Conservation (phyloP, 2,113 vertebrate genomes). For the Callipepla squamata region DNA sequence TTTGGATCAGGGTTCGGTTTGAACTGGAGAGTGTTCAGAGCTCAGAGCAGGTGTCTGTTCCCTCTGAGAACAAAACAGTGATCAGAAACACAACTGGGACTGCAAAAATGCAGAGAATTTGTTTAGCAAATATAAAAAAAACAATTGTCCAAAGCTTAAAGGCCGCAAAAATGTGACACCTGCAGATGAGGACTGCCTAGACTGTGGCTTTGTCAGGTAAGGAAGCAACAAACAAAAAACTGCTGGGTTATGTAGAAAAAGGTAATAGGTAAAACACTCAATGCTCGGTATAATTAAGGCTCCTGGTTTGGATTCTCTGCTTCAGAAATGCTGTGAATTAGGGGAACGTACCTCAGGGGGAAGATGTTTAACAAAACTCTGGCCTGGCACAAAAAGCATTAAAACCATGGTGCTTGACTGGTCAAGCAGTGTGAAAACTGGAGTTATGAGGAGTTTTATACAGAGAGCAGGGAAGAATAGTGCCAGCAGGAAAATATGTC, state of each 20-base stretch:
- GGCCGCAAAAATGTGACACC: not conserved
- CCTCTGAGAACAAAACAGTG: not conserved
- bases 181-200: not conserved
- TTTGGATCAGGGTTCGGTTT: not conserved
- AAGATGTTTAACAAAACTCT: not conserved
- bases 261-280: not conserved
- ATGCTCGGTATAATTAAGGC: fast-evolving
- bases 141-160: not conserved
- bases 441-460: not conserved
- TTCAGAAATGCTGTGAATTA: not conserved
- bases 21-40: not conserved
- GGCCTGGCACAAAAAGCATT: not conserved
- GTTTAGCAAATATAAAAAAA: not conserved
- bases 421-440: not conserved
- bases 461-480: not conserved
- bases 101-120: not conserved
- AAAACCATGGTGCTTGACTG: not conserved
- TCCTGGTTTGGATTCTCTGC: not conserved
- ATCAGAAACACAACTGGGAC: not conserved
- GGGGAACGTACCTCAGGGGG: not conserved
- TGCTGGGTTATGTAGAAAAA: not conserved
- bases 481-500: not conserved
- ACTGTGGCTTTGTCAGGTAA: not conserved
- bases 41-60: not conserved
- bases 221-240: not conserved